phyloP scores from a whole-genome alignment of 2,888 invertebrate species.

The Microdon myrmicae region DNA sequence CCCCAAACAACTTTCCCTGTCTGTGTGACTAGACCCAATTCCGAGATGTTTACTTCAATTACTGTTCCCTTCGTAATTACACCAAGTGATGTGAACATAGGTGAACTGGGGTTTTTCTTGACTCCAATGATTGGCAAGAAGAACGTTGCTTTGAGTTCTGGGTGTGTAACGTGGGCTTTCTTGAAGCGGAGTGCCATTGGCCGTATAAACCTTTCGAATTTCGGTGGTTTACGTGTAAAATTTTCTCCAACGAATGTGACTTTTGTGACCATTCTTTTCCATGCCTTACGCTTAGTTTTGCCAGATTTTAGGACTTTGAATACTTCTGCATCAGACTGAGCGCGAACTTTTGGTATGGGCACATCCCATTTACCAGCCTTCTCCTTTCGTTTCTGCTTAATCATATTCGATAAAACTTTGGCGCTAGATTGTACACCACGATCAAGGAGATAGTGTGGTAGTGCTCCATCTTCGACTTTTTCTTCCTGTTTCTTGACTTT shows the following conservation, averaged over 20 bases:
- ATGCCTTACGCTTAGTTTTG: constrained; percentile 92
- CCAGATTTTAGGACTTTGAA: constrained; percentile 93
- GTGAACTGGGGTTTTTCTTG: constrained; percentile 97
- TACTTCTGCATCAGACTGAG: constrained; percentile 96
- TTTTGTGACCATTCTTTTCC: constrained; percentile 99
- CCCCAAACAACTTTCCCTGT: constrained; percentile 99
- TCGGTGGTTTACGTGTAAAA: constrained; percentile 98
- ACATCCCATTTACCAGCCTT: constrained; percentile 99
- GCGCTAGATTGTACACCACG: constrained; percentile 93
- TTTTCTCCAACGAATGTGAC: constrained; percentile 97
- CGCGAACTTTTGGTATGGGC: constrained; percentile 97
- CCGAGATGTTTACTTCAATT: constrained; percentile 97
- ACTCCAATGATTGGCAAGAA: constrained; percentile 97
- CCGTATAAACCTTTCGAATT: constrained; percentile 97
- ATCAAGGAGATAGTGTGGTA: constrained; percentile 97
- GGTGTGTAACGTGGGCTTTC: constrained; percentile 99
- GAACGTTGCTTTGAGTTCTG: constrained; percentile 98
- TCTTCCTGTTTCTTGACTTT: constrained; percentile 87
- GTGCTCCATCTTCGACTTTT: constrained; percentile 87
- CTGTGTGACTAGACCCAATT: constrained; percentile 97
- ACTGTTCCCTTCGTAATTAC: constrained; percentile 99
- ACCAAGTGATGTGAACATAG: constrained; percentile 96
- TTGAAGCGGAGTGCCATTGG: constrained; percentile 97
- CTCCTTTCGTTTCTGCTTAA: constrained; percentile 99
- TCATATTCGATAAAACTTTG: constrained; percentile 97